Evolutionary conservation across 2,888 invertebrate genomes (phyloP).

Genomic region (Acleris emargana): DNA sequence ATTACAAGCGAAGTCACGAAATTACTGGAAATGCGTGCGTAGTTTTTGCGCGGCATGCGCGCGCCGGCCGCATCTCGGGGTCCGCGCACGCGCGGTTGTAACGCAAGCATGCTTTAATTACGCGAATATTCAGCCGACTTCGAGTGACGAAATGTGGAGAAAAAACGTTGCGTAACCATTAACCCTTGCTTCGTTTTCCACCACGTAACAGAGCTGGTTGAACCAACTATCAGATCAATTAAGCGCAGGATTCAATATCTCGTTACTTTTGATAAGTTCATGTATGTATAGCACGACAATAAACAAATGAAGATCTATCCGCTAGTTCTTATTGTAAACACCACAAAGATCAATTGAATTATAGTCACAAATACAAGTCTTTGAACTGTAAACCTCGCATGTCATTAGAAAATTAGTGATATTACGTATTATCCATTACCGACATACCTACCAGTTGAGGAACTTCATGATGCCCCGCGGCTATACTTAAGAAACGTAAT

Average conservation of each 20-base stretch:
- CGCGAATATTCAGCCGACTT: conserved; percentile 66
- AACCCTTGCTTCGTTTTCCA: conserved; percentile 35
- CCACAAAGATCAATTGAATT: too few relatives aligned
- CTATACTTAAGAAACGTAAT: conserved; percentile 48
- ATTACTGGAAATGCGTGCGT: conserved; percentile 59
- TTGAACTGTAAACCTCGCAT: conserved; percentile 66
- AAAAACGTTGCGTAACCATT: conserved; percentile 67
- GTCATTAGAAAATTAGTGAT: conserved; percentile 61
- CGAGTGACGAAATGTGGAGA: conserved; percentile 69
- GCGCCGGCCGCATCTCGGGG: conserved; percentile 56
- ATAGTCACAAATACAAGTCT: too few relatives aligned
- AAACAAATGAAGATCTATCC: conserved; percentile 31
- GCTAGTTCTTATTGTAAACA: neutral
- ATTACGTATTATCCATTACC: conserved; percentile 77
- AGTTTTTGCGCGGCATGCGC: conserved; percentile 59
- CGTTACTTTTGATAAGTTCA: conserved; percentile 72
- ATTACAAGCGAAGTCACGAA: conserved; percentile 65
- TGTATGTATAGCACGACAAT: conserved; percentile 67
- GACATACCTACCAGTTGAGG: conserved; percentile 64
- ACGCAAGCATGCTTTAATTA: conserved; percentile 69
- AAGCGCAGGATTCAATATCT: conserved; percentile 65
- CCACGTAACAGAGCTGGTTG: conserved; percentile 33
- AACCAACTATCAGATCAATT: conserved; percentile 37
- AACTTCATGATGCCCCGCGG: conserved; percentile 63
- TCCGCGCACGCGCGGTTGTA: conserved; percentile 51